Percentiles rank a stretch among this genome's conserved stretches.
These are phyloP conservation scores for Perca flavescens DNA, from an alignment of 2,113 vertebrate species.

Conservation along the genomic window DNA sequence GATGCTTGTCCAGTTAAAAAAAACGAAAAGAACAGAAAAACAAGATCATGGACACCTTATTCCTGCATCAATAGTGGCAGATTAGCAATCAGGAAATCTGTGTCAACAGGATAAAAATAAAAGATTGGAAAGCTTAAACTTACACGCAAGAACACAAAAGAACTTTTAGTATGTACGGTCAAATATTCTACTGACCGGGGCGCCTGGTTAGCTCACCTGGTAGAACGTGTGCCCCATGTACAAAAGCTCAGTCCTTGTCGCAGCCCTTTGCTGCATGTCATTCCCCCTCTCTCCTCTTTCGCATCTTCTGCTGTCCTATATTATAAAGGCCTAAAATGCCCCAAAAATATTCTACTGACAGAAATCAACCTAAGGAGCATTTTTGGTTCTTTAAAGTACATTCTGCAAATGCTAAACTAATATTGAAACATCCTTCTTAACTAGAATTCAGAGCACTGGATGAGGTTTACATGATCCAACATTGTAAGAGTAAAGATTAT, in stretches of 20 bases:
- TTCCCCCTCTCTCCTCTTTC: no score
- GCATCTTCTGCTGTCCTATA: no score
- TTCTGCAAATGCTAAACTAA: neutral
- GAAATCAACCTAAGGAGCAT: neutral
- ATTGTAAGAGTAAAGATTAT: neutral
- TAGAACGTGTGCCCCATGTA: no score
- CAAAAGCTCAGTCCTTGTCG: no score
- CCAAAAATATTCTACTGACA: neutral
- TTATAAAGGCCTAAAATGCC: no score
- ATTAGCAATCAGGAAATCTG: neutral
- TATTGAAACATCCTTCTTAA: neutral
- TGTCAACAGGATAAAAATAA: neutral
- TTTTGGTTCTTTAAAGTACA: conserved; percentile 10
- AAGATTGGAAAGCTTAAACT: neutral
- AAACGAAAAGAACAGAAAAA: neutral
- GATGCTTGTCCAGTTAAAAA: neutral
- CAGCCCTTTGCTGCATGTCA: no score
- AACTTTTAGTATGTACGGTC: neutral
- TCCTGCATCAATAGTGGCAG: neutral
- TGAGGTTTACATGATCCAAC: neutral
- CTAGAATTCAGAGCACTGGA: neutral
- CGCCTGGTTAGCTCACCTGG: no score
- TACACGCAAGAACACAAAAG: neutral
- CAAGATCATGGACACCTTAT: neutral
- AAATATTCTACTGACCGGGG: neutral